phyloP scores from a whole-genome alignment of 1,140 invertebrate genomes.

The Solen grandis region DNA sequence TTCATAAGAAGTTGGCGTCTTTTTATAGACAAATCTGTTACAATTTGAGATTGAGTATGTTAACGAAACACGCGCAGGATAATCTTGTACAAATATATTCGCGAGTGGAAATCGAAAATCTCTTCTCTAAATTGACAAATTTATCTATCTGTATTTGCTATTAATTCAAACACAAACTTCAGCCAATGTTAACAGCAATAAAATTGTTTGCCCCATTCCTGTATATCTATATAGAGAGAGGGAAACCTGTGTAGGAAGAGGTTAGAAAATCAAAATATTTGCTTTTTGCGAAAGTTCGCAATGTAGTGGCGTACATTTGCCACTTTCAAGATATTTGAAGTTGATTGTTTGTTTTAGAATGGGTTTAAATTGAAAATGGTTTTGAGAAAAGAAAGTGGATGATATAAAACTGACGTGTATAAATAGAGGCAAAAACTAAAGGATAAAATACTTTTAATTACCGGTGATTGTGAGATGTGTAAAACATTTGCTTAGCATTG shows the following conservation, averaged over 20 bases:
- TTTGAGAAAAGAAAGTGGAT: too few relatives aligned
- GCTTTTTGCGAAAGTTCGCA: slow-evolving; percentile 17
- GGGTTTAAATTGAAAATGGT: too few relatives aligned
- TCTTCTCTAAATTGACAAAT: slow-evolving; percentile 59
- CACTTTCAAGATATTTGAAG: background rate
- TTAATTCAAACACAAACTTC: slow-evolving; percentile 45
- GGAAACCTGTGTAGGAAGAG: background rate
- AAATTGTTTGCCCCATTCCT: slow-evolving; percentile 44
- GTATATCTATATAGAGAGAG: slow-evolving; percentile 26
- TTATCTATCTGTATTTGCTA: slow-evolving; percentile 57
- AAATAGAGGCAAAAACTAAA: too few relatives aligned
- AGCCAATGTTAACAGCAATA: slow-evolving; percentile 48
- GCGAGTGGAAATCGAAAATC: slow-evolving; percentile 55
- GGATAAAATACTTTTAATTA: too few relatives aligned
- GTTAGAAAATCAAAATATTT: slow-evolving; percentile 50
- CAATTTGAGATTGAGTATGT: background rate
- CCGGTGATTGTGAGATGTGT: too few relatives aligned
- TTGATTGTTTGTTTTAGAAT: background rate
- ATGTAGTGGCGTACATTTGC: background rate
- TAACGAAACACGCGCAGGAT: slow-evolving; percentile 38
- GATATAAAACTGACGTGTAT: too few relatives aligned
- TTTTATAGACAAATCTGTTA: background rate
- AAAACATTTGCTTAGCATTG: too few relatives aligned
- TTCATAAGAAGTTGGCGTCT: background rate
- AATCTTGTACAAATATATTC: slow-evolving; percentile 53